phyloP scores from a whole-genome alignment of 2,888 invertebrate genomes.

The Cyrtodaria siliqua region DNA sequence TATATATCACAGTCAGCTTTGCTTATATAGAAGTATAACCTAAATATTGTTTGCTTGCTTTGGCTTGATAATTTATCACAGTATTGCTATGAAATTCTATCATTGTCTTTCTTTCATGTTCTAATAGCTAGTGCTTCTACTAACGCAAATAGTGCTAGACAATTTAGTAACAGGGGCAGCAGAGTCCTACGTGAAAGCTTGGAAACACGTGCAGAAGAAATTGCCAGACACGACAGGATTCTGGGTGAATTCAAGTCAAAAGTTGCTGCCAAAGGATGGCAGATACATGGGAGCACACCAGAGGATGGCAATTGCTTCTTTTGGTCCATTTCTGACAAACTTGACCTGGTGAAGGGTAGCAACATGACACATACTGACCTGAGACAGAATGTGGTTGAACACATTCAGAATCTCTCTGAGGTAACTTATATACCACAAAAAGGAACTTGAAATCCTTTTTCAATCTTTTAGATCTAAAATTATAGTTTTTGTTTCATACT shows the following conservation, averaged over 20 bases:
- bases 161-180: conserved; percentile 2
- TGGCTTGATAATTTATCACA: too few relatives aligned
- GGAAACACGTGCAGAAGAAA: neutral
- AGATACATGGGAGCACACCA: conserved; percentile 33
- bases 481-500: too few relatives aligned
- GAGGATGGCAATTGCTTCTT: conserved; percentile 50
- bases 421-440: too few relatives aligned
- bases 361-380: conserved; percentile 23
- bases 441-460: too few relatives aligned
- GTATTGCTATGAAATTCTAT: neutral
- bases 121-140: conserved; percentile 4
- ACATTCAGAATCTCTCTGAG: conserved; percentile 24
- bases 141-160: neutral
- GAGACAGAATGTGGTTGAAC: conserved; percentile 19
- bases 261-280: conserved; percentile 31
- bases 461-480: too few relatives aligned
- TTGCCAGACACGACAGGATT: neutral
- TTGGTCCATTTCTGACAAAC: conserved; percentile 42
- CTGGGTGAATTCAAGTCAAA: neutral
- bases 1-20: neutral
- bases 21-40: too few relatives aligned
- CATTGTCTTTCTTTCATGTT: neutral
- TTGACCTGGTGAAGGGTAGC: conserved; percentile 6
- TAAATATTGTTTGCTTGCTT: too few relatives aligned
- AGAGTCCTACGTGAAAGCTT: conserved; percentile 7